Evolutionary conservation across 2,797 vertebrate genomes (phyloP), one percentile per base, ranked within the genome.

Genomic region (Urocyon cinereoargenteus): DNA sequence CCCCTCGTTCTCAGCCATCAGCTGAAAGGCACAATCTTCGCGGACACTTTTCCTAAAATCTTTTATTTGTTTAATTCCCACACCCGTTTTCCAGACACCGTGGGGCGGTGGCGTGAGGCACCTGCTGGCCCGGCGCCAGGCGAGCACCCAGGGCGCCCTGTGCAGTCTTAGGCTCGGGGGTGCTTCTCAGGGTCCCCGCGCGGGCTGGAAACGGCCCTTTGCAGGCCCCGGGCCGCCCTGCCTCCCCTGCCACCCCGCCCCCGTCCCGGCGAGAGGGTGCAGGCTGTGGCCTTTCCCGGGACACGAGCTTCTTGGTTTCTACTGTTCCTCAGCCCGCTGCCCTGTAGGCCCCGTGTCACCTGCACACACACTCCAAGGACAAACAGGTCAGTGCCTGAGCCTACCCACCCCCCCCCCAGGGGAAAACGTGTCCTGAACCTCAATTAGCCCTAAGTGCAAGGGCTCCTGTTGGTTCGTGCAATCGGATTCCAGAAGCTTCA

Each of bases 1-100:
- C 4, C n/a, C 9, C 18, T 9, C 3, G 0, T 34, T 5, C 4
- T 11, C 18, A 21, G 66, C n/a, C n/a, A 21, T 11, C 2, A 5
- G 2, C 66, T 34, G 18, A 11, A 68, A 68, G 4, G n/a, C 66
- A 19, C 66, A 19, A 21, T 5, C 3, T 34, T 21, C 21, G 10
- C 34, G 2, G 11, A 34, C 9, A 34, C 13, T 40, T 40, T 40
- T 40, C 40, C 1, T 5, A 40, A 10, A 24, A 24, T 6, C 34
- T 72, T n/a, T 36, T 40, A 40, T 40, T 19, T 68, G 34, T 22
- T 40, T 14, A 72, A 3, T 72, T 14, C 34, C 22, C 12, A 72
- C 34, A 10, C 68, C 21, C 68, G 13, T 72, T 24, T 40, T 36
- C 24, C 34, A 72, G 34, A 40, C 13, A 40, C 21, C n/a, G 7